phyloP scores from a whole-genome alignment of 2,797 vertebrate species.

The Synaphobranchus kaupii region DNA sequence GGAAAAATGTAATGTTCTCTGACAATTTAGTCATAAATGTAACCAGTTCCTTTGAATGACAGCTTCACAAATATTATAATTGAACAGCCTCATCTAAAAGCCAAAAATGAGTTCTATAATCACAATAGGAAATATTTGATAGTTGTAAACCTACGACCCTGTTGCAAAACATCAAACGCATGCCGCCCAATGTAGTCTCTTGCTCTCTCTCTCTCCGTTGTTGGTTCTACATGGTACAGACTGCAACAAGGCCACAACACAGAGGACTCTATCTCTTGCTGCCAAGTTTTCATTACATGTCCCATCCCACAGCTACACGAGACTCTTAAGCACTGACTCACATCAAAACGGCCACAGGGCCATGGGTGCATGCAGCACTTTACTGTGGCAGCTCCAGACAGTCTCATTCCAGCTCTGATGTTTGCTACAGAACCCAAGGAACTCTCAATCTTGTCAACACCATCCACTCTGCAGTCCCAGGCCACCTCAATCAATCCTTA shows the following conservation, averaged over 20 bases:
- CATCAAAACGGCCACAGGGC: slow-evolving; percentile 34
- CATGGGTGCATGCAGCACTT: slow-evolving; percentile 8
- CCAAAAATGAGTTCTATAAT: neutral
- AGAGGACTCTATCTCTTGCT: slow-evolving; percentile 21
- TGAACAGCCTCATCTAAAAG: no score
- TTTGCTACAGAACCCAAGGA: slow-evolving; percentile 3
- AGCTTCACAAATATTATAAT: neutral
- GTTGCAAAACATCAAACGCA: neutral
- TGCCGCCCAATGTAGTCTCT: neutral
- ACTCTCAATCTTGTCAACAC: neutral
- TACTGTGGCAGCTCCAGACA: slow-evolving; percentile 24
- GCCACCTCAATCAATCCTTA: slow-evolving; percentile 10
- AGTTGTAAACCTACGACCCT: neutral
- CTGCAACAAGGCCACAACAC: slow-evolving; percentile 18
- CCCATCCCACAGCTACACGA: slow-evolving; percentile 21
- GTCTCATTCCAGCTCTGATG: slow-evolving; percentile 18
- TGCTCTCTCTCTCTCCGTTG: neutral
- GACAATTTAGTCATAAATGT: slow-evolving; percentile 1
- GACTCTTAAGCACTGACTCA: slow-evolving; percentile 16
- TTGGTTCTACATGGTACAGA: neutral
- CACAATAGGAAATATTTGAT: neutral
- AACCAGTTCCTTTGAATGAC: neutral
- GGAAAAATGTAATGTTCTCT: neutral
- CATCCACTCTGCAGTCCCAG: neutral
- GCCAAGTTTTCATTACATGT: slow-evolving; percentile 33